Conservation (phyloP, 2,888 invertebrate genomes). For the Electrophaes corylata region DNA sequence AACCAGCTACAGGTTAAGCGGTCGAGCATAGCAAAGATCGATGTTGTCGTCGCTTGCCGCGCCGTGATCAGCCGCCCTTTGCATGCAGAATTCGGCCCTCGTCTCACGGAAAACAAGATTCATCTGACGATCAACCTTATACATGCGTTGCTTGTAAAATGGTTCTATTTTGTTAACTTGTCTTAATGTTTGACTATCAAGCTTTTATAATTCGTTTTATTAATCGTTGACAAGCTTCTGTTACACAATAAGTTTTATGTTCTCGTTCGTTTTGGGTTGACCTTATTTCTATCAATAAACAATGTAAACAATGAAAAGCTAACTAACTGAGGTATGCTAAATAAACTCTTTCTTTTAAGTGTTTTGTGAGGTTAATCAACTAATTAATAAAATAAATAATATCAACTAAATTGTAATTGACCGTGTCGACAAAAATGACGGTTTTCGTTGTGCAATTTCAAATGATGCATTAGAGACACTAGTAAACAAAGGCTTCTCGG, state of each 20-base stretch:
- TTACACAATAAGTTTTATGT: constrained; percentile 19
- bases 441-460: constrained; percentile 43
- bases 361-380: not conserved
- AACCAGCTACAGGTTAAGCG: not conserved
- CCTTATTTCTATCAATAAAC: constrained; percentile 24
- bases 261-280: constrained; percentile 15
- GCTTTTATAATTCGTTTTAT: constrained; percentile 9
- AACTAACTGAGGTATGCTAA: constrained; percentile 5
- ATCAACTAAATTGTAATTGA: not conserved
- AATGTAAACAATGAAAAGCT: not conserved
- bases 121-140: constrained; percentile 43
- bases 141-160: constrained; percentile 21
- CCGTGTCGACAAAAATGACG: constrained; percentile 39
- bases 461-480: constrained; percentile 40
- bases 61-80: constrained; percentile 44
- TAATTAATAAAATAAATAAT: no score
- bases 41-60: constrained; percentile 14
- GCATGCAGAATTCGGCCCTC: constrained; percentile 50
- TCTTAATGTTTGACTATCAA: constrained; percentile 15
- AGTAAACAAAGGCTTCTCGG: constrained; percentile 53
- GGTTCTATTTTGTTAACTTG: not conserved
- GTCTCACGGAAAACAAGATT: constrained; percentile 63
- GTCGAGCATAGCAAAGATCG: constrained; percentile 13
- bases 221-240: constrained; percentile 3
- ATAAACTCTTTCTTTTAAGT: constrained; percentile 5